Evolutionary conservation across 2,113 vertebrate genomes (phyloP).

Genomic region (Gadus chalcogrammus): DNA sequence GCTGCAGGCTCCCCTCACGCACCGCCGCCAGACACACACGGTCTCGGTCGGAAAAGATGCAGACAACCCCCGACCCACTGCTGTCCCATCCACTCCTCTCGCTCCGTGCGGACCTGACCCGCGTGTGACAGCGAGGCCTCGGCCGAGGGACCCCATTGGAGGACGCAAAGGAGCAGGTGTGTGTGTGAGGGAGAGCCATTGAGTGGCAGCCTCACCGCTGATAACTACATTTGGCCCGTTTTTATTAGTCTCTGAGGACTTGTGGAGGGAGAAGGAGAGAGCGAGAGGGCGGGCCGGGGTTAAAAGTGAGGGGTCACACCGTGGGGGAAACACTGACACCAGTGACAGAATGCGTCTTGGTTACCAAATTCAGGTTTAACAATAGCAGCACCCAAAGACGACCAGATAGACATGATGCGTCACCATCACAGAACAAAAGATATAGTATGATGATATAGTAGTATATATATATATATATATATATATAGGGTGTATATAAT

Average conservation of each 20-base stretch:
- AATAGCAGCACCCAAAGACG: conserved; percentile 21
- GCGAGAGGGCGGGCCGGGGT: no score
- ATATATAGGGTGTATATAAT: no score
- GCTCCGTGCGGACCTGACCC: background rate
- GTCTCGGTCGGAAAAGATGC: background rate
- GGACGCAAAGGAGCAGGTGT: no score
- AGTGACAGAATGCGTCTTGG: conserved; percentile 7
- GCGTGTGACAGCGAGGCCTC: background rate
- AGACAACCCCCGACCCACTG: no score
- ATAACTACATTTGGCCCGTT: conserved; percentile 17
- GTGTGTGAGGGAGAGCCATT: no score
- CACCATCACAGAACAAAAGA: background rate
- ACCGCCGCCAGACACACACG: conserved; percentile 19
- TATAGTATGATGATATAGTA: no score
- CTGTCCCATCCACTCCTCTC: background rate
- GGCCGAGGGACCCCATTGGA: background rate
- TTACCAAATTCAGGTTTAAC: conserved; percentile 15
- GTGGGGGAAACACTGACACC: conserved; percentile 25
- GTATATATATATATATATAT: no score
- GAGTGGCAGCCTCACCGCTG: background rate
- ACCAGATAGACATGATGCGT: conserved; percentile 7
- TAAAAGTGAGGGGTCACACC: conserved; percentile 12
- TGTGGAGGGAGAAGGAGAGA: conserved; percentile 1
- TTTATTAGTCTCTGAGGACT: conserved; percentile 24
- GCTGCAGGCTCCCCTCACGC: conserved; percentile 30